These are phyloP conservation scores for Tanytarsus gracilentus DNA, from an alignment of 2,888 invertebrate species.

Conservation along the genomic window DNA sequence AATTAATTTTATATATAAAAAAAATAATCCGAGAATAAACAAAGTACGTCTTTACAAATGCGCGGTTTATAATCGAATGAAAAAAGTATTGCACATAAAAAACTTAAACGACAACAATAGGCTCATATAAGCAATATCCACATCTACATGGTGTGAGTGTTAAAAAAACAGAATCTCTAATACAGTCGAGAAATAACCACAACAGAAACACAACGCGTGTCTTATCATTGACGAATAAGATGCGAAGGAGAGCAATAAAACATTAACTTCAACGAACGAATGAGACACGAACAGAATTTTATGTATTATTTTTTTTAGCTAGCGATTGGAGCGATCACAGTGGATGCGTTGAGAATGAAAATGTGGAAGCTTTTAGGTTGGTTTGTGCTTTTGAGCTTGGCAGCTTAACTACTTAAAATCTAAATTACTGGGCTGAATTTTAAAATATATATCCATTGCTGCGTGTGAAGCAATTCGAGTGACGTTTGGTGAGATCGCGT, in stretches of 20 bases:
- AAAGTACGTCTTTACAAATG: constrained; percentile 26
- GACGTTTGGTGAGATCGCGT: constrained; percentile 46
- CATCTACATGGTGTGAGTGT: constrained; percentile 4
- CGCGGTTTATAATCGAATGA: constrained; percentile 28
- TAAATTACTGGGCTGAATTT: background rate
- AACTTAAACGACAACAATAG: constrained; percentile 19
- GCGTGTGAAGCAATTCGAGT: constrained; percentile 37
- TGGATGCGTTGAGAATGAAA: background rate
- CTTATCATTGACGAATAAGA: constrained; percentile 22
- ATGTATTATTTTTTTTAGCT: background rate
- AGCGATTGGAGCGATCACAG: constrained; percentile 12
- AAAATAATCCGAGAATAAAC: background rate
- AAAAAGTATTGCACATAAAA: constrained; percentile 25
- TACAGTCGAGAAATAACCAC: background rate
- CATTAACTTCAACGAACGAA: constrained; percentile 21
- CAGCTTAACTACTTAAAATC: background rate
- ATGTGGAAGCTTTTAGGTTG: background rate
- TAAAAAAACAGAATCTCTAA: background rate
- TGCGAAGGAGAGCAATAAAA: constrained; percentile 18
- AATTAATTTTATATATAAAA: background rate
- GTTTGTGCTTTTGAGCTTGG: constrained; percentile 8
- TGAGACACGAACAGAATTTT: background rate
- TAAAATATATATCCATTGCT: constrained; percentile 11
- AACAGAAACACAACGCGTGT: constrained; percentile 13
- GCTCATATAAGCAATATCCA: background rate